Evolutionary conservation across 2,113 vertebrate species (phyloP), one percentile per base, ranked within the genome.

Genomic region (Eubucco bourcierii): DNA sequence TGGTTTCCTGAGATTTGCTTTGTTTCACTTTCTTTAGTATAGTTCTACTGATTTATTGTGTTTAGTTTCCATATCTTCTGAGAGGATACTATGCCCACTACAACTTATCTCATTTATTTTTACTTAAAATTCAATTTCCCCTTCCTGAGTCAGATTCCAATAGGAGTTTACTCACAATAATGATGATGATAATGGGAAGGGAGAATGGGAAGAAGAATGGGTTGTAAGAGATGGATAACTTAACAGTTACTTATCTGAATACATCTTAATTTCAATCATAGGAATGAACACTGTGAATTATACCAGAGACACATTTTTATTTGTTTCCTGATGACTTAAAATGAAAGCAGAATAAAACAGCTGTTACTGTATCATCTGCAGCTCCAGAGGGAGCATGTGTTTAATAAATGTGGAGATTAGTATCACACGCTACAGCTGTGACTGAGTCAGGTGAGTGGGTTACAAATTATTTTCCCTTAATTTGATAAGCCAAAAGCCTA

Each of bases 381-480:
- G 84, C 90, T 93, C 90, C 92, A 94, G 91, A 94, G 87, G 89
- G 87, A 96, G 89, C 87, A 91, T 96, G 92, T 88, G 79, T 79
- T 96, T 94, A 92, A 93, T 93, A 93, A 89, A 94, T 87, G 87
- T 77, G 47, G 65, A 80, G 80, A 66, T 93, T 29, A 56, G 52
- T 60, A 17, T 87, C 0, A 0, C 59, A 12, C 28, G 41, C 33
- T 80, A 7, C 53, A 80, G 82, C 82, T 91, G 52, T 67, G 84
- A 52, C 52, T 73, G 55, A 70, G 59, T 31, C 84, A 80, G 81
- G 67, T 91, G 87, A 80, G 87, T 46, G 72, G 29, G 15, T 91
- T 85, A 67, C 52, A 60, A 60, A 27, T 15, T 9, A 1, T 56
- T 91, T 89, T 31, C 28, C 39, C 34, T 91, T 70, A 47, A 66